Evolutionary conservation across 2,113 vertebrate genomes (phyloP).

Genomic region (Anser brachyrhynchus): DNA sequence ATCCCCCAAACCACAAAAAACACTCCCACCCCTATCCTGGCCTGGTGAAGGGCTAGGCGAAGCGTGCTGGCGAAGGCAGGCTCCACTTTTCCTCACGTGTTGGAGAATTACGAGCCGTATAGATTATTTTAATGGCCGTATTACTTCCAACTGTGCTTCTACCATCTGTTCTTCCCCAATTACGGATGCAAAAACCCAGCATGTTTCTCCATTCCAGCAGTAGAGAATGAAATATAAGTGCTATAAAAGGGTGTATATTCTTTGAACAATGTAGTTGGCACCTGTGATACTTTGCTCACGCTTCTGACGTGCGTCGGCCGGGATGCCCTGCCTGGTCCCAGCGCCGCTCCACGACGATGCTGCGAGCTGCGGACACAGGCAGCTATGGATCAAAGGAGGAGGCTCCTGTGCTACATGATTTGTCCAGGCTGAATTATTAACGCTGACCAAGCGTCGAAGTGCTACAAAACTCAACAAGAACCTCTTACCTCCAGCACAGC

Average conservation of each 20-base stretch:
- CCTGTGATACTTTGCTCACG: constrained; percentile 36
- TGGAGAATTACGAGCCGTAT: constrained; percentile 73
- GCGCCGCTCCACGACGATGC: accelerated
- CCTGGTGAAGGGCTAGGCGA: background rate
- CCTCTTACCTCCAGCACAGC: constrained; percentile 15
- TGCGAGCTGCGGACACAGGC: accelerated
- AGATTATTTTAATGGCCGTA: constrained; percentile 81
- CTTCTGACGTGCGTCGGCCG: background rate
- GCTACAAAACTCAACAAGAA: constrained; percentile 3
- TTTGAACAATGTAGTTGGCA: constrained; percentile 72
- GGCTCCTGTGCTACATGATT: background rate
- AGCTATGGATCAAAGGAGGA: background rate
- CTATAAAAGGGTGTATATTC: constrained; percentile 69
- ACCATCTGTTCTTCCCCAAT: constrained; percentile 83
- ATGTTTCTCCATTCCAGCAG: constrained; percentile 76
- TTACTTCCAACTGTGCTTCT: constrained; percentile 74
- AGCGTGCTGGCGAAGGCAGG: background rate
- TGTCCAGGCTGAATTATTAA: constrained; percentile 31
- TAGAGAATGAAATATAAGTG: constrained; percentile 78
- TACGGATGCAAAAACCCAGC: constrained; percentile 80
- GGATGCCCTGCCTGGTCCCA: background rate
- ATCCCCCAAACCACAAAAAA: background rate
- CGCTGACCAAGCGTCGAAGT: background rate
- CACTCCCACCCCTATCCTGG: background rate
- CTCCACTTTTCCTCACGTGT: constrained; percentile 47